These are phyloP conservation scores for Gonatopus flavifemur DNA, from an alignment of 1,140 invertebrate species.

Conservation along the genomic window DNA sequence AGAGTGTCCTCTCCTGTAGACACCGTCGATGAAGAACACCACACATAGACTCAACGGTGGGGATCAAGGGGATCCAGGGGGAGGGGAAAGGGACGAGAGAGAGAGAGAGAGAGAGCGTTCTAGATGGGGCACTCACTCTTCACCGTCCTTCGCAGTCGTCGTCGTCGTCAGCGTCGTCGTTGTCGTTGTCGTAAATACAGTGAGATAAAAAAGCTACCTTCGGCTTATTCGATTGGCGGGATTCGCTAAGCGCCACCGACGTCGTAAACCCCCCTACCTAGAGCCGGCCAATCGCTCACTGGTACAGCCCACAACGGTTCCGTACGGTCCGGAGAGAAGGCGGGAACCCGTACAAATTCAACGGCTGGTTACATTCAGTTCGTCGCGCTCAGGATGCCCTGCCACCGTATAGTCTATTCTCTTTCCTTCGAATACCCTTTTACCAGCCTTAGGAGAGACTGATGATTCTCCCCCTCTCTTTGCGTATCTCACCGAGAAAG, in stretches of 20 bases:
- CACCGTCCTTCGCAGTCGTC: conserved; percentile 37
- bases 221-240: conserved; percentile 40
- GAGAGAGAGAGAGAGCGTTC: conserved; percentile 10
- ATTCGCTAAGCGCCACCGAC: conserved; percentile 33
- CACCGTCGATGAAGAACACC: conserved; percentile 18
- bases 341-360: conserved; percentile 21
- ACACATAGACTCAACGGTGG: conserved; percentile 15
- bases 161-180: no score
- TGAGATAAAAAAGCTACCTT: conserved; percentile 54
- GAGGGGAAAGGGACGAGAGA: not conserved
- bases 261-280: conserved; percentile 34
- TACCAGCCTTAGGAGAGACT: not conserved
- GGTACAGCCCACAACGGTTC: conserved; percentile 45
- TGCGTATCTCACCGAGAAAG: conserved; percentile 13
- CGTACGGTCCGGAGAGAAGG: conserved; percentile 34
- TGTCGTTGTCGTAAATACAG: conserved; percentile 37
- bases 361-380: conserved; percentile 16
- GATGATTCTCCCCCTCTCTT: conserved; percentile 12
- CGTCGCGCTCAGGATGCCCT: conserved; percentile 7
- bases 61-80: not conserved
- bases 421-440: conserved; percentile 1
- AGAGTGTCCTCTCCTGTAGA: conserved; percentile 49
- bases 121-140: conserved; percentile 23
- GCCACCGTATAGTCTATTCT: conserved; percentile 4
- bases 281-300: conserved; percentile 42